Percentiles rank a stretch among this genome's conserved stretches.
These are phyloP conservation scores for Drosophila orena DNA, from an alignment of 1,140 invertebrate genomes.

Conservation along the genomic window DNA sequence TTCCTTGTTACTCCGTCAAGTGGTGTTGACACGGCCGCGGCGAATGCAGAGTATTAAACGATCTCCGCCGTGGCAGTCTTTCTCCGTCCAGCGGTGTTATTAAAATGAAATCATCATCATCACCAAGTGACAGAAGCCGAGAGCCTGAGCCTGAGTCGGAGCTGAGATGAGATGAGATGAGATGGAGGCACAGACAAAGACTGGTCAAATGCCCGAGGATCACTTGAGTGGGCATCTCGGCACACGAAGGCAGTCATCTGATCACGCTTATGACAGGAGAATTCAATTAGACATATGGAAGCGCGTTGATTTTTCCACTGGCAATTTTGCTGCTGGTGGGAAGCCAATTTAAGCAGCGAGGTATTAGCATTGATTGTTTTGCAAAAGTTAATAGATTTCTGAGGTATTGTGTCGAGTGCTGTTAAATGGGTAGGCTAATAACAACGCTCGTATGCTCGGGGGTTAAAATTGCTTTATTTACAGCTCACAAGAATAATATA, in stretches of 20 bases:
- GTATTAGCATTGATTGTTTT: background rate
- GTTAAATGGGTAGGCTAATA: background rate
- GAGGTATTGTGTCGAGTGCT: background rate
- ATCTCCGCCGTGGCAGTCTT: constrained; percentile 15
- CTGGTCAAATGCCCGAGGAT: constrained; percentile 35
- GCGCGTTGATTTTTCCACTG: constrained; percentile 33
- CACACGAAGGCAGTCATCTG: constrained; percentile 38
- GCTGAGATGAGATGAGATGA: background rate
- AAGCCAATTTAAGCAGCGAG: constrained; percentile 20
- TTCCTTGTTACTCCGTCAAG: constrained; percentile 79
- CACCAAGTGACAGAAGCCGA: constrained; percentile 67
- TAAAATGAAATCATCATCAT: constrained; percentile 80
- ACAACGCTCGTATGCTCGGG: too few species aligned
- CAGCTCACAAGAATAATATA: too few species aligned
- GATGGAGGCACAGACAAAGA: constrained; percentile 20
- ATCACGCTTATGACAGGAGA: constrained; percentile 72
- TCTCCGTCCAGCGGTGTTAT: constrained; percentile 69
- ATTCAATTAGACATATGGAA: constrained; percentile 66
- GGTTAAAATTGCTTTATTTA: too few species aligned
- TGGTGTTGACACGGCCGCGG: constrained; percentile 69
- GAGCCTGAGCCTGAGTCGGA: constrained; percentile 17
- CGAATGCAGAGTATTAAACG: constrained; percentile 55
- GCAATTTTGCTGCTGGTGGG: constrained; percentile 6
- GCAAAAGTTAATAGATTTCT: background rate
- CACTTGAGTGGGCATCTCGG: constrained; percentile 36